Conservation (phyloP, 2,113 vertebrate species). For the Melanocharis versteri region DNA sequence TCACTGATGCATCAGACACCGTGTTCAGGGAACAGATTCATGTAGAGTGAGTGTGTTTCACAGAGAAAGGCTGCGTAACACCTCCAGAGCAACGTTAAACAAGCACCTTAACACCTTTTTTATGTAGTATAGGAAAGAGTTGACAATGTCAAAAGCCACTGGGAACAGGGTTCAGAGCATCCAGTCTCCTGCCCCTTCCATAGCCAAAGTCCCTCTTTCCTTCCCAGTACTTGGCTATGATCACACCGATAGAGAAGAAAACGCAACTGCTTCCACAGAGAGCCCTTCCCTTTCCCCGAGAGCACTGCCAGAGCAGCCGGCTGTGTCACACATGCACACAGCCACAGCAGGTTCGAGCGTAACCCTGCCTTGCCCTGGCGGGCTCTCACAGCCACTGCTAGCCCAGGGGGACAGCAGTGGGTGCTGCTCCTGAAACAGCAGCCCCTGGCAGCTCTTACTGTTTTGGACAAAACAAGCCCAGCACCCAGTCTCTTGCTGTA, state of each 20-base stretch:
- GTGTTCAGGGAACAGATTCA: background rate
- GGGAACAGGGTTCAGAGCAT: background rate
- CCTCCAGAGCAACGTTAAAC: background rate
- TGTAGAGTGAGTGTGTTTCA: rapidly evolving
- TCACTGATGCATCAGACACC: background rate
- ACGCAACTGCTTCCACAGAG: rapidly evolving
- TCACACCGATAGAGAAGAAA: rapidly evolving
- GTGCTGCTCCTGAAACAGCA: background rate
- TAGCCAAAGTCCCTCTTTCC: background rate
- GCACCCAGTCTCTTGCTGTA: background rate
- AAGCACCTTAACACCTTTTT: background rate
- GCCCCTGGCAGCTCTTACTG: background rate
- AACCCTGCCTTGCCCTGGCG: background rate
- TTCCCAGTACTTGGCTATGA: background rate
- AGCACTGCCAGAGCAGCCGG: background rate
- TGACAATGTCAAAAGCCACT: background rate
- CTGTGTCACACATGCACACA: background rate
- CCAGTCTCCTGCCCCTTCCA: background rate
- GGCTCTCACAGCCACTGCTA: background rate
- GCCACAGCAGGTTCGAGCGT: background rate
- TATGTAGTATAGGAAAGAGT: background rate
- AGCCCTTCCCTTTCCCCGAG: background rate
- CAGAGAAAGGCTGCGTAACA: background rate
- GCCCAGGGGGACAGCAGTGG: background rate
- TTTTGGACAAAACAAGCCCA: background rate